Evolutionary conservation across 2,888 invertebrate species (phyloP).

Genomic region (Rhabditoides inermis): DNA sequence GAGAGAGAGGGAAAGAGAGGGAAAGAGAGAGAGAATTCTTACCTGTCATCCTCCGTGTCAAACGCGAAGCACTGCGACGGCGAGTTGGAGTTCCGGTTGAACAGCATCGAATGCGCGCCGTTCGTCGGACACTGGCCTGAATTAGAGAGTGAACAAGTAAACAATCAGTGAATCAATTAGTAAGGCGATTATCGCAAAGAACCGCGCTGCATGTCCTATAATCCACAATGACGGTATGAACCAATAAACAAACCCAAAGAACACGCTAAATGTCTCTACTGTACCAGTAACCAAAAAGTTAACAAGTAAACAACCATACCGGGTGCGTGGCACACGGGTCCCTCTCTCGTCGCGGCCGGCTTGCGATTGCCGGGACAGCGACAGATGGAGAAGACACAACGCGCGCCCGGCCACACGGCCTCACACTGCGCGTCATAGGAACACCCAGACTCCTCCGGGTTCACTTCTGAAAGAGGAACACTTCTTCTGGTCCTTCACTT

Average conservation of each 20-base stretch:
- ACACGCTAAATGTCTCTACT: no score
- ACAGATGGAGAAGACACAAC: conserved; percentile 11
- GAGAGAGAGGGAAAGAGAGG: no score
- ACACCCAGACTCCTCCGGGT: conserved; percentile 41
- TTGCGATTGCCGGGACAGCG: conserved; percentile 24
- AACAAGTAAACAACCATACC: conserved; percentile 9
- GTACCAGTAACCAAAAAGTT: no score
- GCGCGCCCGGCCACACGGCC: conserved; percentile 36
- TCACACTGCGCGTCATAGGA: conserved; percentile 42
- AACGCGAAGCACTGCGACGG: conserved; percentile 39
- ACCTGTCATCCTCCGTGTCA: conserved; percentile 21
- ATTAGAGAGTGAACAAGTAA: background rate
- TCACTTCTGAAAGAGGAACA: conserved; percentile 23
- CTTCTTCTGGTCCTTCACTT: background rate
- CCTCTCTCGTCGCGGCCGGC: conserved; percentile 36
- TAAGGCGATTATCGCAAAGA: background rate
- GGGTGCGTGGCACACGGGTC: conserved; percentile 38
- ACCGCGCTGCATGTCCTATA: background rate
- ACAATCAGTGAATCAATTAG: background rate
- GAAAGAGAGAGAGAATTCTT: background rate
- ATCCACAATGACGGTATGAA: no score
- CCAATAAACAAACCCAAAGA: no score
- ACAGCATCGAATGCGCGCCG: conserved; percentile 30
- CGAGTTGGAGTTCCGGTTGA: conserved; percentile 33
- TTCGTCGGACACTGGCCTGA: conserved; percentile 43